Evolutionary conservation across 2,113 vertebrate species (phyloP), one percentile per base, ranked within the genome.

Genomic region (Crotophaga sulcirostris): DNA sequence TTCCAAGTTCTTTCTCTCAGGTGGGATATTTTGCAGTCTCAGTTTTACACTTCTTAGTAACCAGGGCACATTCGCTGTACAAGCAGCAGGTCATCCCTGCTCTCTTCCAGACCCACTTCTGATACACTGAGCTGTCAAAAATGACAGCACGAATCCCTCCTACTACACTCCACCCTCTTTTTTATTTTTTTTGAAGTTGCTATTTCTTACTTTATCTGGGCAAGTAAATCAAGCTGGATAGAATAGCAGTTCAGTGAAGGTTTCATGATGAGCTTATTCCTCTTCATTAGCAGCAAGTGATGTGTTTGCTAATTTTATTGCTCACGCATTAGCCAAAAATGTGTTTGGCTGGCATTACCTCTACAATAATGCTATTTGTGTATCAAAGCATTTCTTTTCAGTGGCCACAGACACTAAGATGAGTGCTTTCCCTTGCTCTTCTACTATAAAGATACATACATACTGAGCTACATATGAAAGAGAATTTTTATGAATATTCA

Each of bases 201-300:
- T 47, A n/a, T 68, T 91, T 56, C 28, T 88, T 92, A 88, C 45
- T 89, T 64, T 72, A 3, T 54, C 42, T 58, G 62, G 59, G 47
- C 13, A 66, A 79, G 51, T 76, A 89, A 84, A 88, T 84, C 84
- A 90, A 94, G 24, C 38, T 91, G 72, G 90, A 89, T 55, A 89
- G 81, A 94, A 88, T 7, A 94, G 87, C 82, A 77, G 85, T 58
- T 95, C 94, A 94, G 36, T 85, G 85, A 90, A 90, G 72, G 59
- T 75, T 95, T 88, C 77, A 89, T 44, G 73, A 97, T 95, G 81
- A 96, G 88, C 84, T 96, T 92, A 96, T 95, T 96, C 78, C 78
- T 83, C 84, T 64, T 93, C 96, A 95, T 94, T 94, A 94, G 95
- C 91, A 95, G 56, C 85, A 94, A 96, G 72, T 92, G 90, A 97